phyloP scores from a whole-genome alignment of 1,140 invertebrate genomes.

The Nasonia longicornis region DNA sequence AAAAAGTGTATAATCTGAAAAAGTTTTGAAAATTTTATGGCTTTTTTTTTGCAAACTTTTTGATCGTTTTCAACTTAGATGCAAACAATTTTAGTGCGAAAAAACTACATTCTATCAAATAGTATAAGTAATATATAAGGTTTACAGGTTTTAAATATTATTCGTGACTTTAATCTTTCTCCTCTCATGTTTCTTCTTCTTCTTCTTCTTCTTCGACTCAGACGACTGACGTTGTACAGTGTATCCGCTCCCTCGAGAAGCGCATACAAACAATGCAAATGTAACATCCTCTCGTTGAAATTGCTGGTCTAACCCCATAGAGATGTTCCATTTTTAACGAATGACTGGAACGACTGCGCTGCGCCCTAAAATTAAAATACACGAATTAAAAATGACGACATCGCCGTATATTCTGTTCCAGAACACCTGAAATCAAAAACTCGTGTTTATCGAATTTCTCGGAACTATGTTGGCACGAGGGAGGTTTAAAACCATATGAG shows the following conservation, averaged over 20 bases:
- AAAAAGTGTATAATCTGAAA: neutral
- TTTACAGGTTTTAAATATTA: slow-evolving; percentile 1
- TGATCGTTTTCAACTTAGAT: neutral
- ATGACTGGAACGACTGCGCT: slow-evolving; percentile 67
- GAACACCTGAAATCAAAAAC: neutral
- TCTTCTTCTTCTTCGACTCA: neutral
- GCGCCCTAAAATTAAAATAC: slow-evolving; percentile 64
- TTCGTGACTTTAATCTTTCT: neutral
- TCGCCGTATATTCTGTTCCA: neutral
- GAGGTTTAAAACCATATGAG: neutral
- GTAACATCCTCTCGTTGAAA: neutral
- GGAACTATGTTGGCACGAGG: neutral
- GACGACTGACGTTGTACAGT: too few species aligned
- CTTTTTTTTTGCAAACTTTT: neutral
- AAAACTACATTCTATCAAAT: neutral
- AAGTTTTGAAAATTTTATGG: neutral
- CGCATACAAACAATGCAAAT: too few species aligned
- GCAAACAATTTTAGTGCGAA: neutral
- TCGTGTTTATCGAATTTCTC: neutral
- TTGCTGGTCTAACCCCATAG: slow-evolving; percentile 45
- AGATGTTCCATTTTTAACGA: slow-evolving; percentile 65
- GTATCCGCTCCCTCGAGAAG: too few species aligned
- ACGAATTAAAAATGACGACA: too few species aligned
- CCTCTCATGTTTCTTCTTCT: neutral
- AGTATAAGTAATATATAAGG: neutral